Evolutionary conservation across 2,888 invertebrate genomes (phyloP).

Genomic region (Eupithecia dodoneata): DNA sequence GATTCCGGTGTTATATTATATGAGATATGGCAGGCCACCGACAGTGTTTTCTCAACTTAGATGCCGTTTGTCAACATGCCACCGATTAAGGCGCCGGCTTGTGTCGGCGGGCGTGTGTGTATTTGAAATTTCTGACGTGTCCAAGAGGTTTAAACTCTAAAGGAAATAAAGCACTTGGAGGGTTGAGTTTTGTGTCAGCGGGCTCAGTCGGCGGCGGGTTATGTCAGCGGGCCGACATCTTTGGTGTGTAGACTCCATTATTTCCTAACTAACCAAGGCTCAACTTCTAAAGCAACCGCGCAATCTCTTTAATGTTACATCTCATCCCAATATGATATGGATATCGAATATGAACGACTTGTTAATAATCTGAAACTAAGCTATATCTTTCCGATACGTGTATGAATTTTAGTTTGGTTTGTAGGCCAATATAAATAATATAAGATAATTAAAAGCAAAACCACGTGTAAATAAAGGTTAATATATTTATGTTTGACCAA

Average conservation of each 20-base stretch:
- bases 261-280: constrained; percentile 20
- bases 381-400: background rate
- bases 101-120: background rate
- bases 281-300: constrained; percentile 37
- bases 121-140: too few species aligned
- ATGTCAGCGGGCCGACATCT: background rate
- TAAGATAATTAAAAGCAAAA: too few species aligned
- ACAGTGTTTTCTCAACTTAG: background rate
- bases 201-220: too few species aligned
- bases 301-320: constrained; percentile 33
- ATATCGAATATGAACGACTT: constrained; percentile 11
- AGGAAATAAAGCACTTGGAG: too few species aligned
- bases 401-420: background rate
- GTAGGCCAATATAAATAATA: background rate
- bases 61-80: background rate
- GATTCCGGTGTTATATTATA: background rate
- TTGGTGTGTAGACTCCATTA: background rate
- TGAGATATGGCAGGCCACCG: background rate
- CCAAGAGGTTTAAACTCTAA: too few species aligned
- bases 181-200: too few species aligned
- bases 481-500: too few species aligned
- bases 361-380: background rate
- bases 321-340: constrained; percentile 26
- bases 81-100: background rate
- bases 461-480: too few species aligned